Base-by-base conservation (phyloP, 2,888 invertebrate genomes). In the Hyppa rectilinea region DNA sequence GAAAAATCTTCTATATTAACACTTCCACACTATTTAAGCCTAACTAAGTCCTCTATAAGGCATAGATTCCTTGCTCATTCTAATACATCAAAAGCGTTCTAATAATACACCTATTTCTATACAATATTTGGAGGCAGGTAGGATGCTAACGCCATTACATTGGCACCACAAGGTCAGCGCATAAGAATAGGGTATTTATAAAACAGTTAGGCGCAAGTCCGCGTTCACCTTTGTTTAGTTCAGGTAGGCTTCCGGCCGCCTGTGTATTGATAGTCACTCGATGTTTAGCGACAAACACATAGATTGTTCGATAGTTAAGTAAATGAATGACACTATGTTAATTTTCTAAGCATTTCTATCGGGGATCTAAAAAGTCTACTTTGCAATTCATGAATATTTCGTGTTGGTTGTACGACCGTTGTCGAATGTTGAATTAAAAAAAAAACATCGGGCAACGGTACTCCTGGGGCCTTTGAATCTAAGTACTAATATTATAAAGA, bases 191-290 rank as follows among this genome's bases (percentile, higher is more conserved):
- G 66, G 73, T 78, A 83, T 83, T 78, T 81, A 80, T 78, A 81
- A 83, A 80, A 83, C 85, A 82, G 85, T 78, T 81, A 84, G 70
- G 61, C 76, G 56, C 63, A 77, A 73, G 67, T 62, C 76, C 75
- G 75, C 36, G 59, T 43, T 59, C 66, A 36, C 80, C 80, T 80
- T 86, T 86, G 84, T 85, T 81, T 75, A 78, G 64, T 47, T 67
- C 86, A 85, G 87, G 85, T 84, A 83, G 75, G 76, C 78, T 81
- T 85, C 83, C 86, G 86, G 84, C 45, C 65, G 62, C 23, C 20
- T 43, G 61, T 49, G n/a, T 75, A 71, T 68, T 62, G 78, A 67
- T 71, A 50, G 67, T 40, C 26, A 60, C 40, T 34, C 52, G 23
- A 38, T 70, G 68, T 58, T 75, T 81, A 53, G 60, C 63, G 72